Conservation (phyloP, 2,113 vertebrate genomes). For the Sapayoa aenigma region DNA sequence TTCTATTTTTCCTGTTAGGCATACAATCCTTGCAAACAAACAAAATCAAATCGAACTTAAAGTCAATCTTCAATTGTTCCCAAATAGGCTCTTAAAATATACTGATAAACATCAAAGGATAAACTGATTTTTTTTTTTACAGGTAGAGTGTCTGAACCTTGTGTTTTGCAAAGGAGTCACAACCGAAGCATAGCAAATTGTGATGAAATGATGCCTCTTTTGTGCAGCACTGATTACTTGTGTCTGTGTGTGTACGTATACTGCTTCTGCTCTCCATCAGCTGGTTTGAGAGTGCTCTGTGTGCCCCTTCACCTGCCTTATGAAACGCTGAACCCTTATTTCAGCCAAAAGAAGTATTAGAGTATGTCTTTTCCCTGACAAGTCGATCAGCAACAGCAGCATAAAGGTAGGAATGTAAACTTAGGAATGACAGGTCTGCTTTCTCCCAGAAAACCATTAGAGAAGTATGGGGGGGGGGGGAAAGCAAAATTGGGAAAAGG, state of each 20-base stretch:
- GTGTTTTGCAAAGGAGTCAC: constrained; percentile 7
- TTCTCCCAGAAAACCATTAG: not conserved
- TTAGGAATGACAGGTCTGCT: not conserved
- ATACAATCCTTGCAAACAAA: not conserved
- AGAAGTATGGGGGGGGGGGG: not conserved
- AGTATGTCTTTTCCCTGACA: not conserved
- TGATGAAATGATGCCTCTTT: not conserved
- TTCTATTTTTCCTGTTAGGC: not conserved
- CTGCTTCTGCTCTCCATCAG: not conserved
- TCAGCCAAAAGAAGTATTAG: not conserved
- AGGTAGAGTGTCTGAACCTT: not conserved
- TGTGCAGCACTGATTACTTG: not conserved
- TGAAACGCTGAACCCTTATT: not conserved
- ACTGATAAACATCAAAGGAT: not conserved
- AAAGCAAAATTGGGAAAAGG: not conserved
- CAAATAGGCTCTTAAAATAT: not conserved
- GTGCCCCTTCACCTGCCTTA: not conserved
- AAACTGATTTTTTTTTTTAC: not conserved
- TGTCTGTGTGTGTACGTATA: not conserved
- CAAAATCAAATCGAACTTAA: not conserved
- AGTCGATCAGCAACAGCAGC: not conserved
- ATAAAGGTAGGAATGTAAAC: not conserved
- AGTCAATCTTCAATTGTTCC: not conserved
- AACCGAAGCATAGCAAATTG: constrained; percentile 8
- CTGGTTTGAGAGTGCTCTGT: not conserved